Evolutionary conservation across 2,888 invertebrate genomes (phyloP).

Genomic region (Campoletis raptor): DNA sequence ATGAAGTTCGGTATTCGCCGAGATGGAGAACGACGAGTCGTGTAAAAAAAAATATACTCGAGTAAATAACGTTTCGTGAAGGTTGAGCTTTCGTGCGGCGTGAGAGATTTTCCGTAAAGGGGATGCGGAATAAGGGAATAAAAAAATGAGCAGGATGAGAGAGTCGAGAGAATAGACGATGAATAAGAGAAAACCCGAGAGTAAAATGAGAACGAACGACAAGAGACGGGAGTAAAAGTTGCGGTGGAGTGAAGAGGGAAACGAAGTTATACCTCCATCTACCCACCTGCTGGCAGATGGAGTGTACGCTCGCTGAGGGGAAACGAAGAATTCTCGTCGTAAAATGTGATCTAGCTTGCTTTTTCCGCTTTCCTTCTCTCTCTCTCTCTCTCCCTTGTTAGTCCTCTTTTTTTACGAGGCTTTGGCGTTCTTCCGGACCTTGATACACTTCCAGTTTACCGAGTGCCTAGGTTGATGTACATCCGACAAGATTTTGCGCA

Average conservation of each 20-base stretch:
- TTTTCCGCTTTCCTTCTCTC: slow-evolving; percentile 13
- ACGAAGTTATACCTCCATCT: slow-evolving; percentile 47
- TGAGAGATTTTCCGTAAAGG: slow-evolving; percentile 18
- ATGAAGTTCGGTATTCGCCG: slow-evolving; percentile 42
- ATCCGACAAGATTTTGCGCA: slow-evolving; percentile 17
- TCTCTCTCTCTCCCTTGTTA: background rate
- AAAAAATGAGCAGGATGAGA: slow-evolving; percentile 40
- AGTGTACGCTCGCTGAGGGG: slow-evolving; percentile 27
- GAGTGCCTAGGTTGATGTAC: slow-evolving; percentile 20
- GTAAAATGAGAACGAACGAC: slow-evolving; percentile 53
- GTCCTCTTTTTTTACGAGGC: slow-evolving; percentile 5
- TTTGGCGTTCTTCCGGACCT: slow-evolving; percentile 27
- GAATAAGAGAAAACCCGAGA: slow-evolving; percentile 56
- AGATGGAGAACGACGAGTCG: slow-evolving; percentile 12
- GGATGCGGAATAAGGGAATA: slow-evolving; percentile 46
- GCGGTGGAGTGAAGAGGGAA: slow-evolving; percentile 8
- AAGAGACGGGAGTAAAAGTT: background rate
- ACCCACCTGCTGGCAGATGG: slow-evolving; percentile 37
- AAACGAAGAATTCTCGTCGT: slow-evolving; percentile 57
- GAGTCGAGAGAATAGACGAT: slow-evolving; percentile 48
- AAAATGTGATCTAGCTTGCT: slow-evolving; percentile 54
- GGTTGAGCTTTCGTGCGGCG: slow-evolving; percentile 40
- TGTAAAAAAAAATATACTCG: slow-evolving; percentile 48
- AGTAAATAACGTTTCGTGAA: slow-evolving; percentile 53
- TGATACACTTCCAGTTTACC: slow-evolving; percentile 28